Conservation (phyloP, 2,888 invertebrate genomes). For the Teleiodes luculella region DNA sequence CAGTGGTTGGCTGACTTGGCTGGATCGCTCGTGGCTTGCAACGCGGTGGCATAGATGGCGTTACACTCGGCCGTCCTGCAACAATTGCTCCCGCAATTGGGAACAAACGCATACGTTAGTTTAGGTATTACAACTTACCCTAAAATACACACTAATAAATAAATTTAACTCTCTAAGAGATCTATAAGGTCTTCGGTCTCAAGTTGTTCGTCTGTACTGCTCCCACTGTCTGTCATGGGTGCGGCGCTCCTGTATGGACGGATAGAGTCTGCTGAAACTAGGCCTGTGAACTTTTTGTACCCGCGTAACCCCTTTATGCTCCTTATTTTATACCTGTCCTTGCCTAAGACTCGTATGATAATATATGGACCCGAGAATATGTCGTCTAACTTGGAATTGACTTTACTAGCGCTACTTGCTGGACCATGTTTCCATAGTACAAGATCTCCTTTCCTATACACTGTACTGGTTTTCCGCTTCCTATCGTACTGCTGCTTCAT, state of each 20-base stretch:
- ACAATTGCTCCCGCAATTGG: constrained; percentile 10
- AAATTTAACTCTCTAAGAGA: constrained; percentile 25
- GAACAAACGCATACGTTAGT: no score
- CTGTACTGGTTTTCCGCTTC: constrained; percentile 19
- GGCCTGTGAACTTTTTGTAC: constrained; percentile 19
- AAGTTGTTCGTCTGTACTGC: constrained; percentile 20
- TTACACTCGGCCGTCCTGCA: constrained; percentile 9
- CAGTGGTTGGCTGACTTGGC: no score
- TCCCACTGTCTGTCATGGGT: constrained; percentile 12
- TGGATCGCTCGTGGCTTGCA: no score
- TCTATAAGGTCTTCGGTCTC: constrained; percentile 27
- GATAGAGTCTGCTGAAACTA: constrained; percentile 17
- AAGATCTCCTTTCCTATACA: constrained; percentile 16
- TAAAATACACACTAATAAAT: no score
- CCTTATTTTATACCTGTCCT: constrained; percentile 21
- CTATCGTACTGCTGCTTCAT: constrained; percentile 19
- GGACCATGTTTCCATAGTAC: constrained; percentile 5
- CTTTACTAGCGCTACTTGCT: neutral
- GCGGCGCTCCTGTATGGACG: constrained; percentile 22
- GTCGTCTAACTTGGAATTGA: neutral
- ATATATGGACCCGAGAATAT: constrained; percentile 8
- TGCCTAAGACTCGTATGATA: constrained; percentile 7
- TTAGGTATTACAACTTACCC: no score
- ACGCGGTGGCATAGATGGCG: no score
- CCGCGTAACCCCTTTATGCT: constrained; percentile 21